Conservation (phyloP, 1,140 invertebrate species). For the Nymphalis io region DNA sequence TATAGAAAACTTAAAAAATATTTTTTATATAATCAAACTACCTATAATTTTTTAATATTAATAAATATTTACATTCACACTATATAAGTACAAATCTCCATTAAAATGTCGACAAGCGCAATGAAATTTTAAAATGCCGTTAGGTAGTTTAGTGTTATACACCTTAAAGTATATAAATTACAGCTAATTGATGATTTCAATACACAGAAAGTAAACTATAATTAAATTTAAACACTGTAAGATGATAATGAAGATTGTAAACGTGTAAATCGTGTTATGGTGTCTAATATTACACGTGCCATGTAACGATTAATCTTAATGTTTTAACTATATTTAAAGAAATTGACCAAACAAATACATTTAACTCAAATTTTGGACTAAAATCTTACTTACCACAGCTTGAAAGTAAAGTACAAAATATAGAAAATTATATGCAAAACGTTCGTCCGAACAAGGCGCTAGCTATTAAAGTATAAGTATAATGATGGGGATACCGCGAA, state of each 20-base stretch:
- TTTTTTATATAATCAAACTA: no score
- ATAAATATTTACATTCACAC: neutral
- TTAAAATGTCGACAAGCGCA: constrained; percentile 1
- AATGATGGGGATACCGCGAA: constrained; percentile 53
- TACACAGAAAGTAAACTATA: neutral
- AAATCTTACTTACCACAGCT: constrained; percentile 34
- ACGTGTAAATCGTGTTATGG: constrained; percentile 5
- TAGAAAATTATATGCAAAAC: constrained; percentile 21
- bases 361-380: constrained; percentile 19
- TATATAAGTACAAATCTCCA: neutral
- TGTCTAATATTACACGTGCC: constrained; percentile 39
- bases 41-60: neutral
- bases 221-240: neutral
- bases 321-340: constrained; percentile 21
- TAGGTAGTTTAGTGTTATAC: neutral
- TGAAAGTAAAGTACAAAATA: constrained; percentile 30
- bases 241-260: neutral
- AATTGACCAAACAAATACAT: constrained; percentile 22
- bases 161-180: neutral
- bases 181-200: neutral
- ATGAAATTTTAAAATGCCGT: neutral
- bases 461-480: constrained; percentile 24
- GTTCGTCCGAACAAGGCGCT: constrained; percentile 22
- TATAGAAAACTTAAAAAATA: no score
- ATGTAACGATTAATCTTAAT: constrained; percentile 26